Evolutionary conservation across 2,113 vertebrate genomes (phyloP).

Genomic region (Notiomystis cincta): DNA sequence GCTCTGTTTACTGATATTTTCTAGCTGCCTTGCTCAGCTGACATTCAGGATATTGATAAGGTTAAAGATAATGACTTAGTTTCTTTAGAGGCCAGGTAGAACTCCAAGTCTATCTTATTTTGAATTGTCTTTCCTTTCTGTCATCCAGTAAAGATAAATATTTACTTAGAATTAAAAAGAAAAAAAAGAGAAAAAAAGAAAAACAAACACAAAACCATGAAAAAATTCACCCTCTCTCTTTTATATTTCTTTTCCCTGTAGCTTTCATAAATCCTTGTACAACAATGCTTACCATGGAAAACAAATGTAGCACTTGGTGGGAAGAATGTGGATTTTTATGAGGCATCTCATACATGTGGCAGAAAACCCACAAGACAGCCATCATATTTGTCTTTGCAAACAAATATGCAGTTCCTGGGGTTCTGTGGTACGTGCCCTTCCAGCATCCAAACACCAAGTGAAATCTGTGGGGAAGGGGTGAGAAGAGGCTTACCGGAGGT

Average conservation of each 20-base stretch:
- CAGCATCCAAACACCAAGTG: background rate
- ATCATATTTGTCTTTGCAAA: background rate
- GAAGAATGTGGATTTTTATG: background rate
- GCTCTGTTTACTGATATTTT: slow-evolving; percentile 38
- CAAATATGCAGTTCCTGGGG: background rate
- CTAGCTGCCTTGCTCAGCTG: background rate
- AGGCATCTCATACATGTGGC: background rate
- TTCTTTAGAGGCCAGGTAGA: background rate
- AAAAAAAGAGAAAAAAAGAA: background rate
- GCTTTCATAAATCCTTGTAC: background rate
- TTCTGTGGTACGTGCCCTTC: background rate
- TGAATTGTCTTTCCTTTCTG: background rate
- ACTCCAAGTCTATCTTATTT: background rate
- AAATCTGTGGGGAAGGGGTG: background rate
- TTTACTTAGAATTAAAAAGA: background rate
- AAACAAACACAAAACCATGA: background rate
- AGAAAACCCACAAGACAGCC: background rate
- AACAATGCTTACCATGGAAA: background rate
- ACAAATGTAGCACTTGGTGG: background rate
- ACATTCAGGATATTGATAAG: slow-evolving; percentile 28
- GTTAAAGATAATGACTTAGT: background rate
- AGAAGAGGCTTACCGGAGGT: background rate
- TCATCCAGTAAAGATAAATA: background rate
- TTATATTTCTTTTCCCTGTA: background rate
- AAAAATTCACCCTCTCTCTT: background rate